Evolutionary conservation across 35 echinoderm and acorn worm species (phyloP), one percentile per base, ranked within the genome.

Genomic region (Antedon bifida): DNA sequence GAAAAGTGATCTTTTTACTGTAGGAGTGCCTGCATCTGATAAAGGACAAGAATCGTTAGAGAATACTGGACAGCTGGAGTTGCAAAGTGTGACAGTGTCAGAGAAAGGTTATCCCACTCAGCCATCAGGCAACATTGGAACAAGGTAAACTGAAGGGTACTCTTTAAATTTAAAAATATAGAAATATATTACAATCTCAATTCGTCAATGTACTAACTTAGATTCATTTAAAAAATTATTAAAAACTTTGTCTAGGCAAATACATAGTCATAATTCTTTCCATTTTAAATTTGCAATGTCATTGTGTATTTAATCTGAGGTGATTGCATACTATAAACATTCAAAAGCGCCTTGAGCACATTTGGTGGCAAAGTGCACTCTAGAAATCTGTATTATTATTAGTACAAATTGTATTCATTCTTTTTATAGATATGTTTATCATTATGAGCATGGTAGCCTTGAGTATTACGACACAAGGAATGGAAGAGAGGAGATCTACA

Each of bases 381-480:
- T n/a, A n/a, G n/a, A n/a, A n/a, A n/a, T n/a, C n/a, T n/a, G n/a
- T n/a, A n/a, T n/a, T n/a, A 26, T 16, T 64, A 2, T 21, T 64
- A 19, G 9, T 64, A 19, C 1, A 16, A 64, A 64, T 64, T 64
- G 26, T 56, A 73, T 74, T 74, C 32, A 26, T 64, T 26, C 45
- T 34, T 34, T 32, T 78, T 73, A 12, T 77, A 91, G 89, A 30
- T 91, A 83, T 82, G 80, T 91, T 0, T 91, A 91, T 45, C 34
- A 39, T 36, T 91, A 91, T 78, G 56, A 91, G 26, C 89, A 91
- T 78, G 89, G 89, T 13, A 86, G 74, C 84, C 86, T 75, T 0
- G 74, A 73, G 33, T 86, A 86, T 34, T 82, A 84, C 32, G 89
- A 91, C 45, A 91, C 89, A 19, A 85, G 89, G 33, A 31, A 36